Evolutionary conservation across 2,113 vertebrate species (phyloP).

Genomic region (Ardeotis arabs): DNA sequence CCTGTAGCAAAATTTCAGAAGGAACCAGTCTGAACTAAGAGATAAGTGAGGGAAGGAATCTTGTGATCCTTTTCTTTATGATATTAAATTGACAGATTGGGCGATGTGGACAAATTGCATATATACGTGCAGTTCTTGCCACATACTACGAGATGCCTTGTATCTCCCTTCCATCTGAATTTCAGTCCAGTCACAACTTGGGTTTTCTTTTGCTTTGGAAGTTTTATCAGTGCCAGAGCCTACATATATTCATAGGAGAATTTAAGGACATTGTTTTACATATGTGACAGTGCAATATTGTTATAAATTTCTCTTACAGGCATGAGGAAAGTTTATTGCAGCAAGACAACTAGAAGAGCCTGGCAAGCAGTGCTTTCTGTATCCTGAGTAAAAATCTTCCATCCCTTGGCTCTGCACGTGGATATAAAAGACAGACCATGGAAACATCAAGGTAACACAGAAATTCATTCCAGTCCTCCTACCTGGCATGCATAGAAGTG

Average conservation of each 20-base stretch:
- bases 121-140: neutral
- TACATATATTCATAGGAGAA: neutral
- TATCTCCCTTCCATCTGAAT: neutral
- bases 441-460: neutral
- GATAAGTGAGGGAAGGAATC: neutral
- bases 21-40: neutral
- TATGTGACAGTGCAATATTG: neutral
- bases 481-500: slow-evolving; percentile 99
- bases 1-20: neutral
- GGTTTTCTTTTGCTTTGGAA: neutral
- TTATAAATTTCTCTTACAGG: neutral
- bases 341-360: neutral
- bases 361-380: neutral
- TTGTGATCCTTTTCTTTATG: neutral
- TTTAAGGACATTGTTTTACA: neutral
- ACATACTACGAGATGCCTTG: neutral
- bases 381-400: neutral
- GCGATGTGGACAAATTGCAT: neutral
- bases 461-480: neutral
- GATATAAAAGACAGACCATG: neutral
- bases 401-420: neutral
- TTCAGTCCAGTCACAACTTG: neutral
- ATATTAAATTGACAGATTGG: neutral
- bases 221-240: neutral
- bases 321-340: neutral